Conservation (phyloP, 2,113 vertebrate genomes). For the Atractosteus spatula region DNA sequence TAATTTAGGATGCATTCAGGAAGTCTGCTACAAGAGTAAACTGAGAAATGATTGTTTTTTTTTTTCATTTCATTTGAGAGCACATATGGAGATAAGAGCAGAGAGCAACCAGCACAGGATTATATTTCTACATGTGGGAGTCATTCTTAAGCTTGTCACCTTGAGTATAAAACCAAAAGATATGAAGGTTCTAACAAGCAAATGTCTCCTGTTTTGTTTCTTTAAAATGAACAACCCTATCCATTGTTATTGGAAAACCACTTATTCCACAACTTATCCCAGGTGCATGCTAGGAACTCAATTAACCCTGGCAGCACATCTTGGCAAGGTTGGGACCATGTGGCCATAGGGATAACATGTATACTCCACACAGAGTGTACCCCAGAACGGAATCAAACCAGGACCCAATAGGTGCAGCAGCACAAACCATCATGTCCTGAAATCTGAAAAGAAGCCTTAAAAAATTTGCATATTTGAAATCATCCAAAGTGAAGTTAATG, state of each 20-base stretch:
- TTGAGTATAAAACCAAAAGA: neutral
- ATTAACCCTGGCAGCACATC: too few relatives aligned
- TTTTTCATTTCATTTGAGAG: conserved; percentile 27
- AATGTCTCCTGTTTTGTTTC: neutral
- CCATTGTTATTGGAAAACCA: too few relatives aligned
- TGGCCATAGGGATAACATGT: neutral
- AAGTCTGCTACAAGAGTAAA: conserved; percentile 30
- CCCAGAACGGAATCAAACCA: neutral
- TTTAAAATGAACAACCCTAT: neutral
- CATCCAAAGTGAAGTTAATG: too few relatives aligned
- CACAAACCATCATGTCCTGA: conserved; percentile 3
- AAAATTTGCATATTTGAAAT: neutral
- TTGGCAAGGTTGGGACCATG: too few relatives aligned
- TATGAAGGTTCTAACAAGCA: neutral
- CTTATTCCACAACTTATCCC: too few relatives aligned
- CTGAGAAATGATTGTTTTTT: conserved; percentile 37
- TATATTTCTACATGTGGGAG: conserved; percentile 19
- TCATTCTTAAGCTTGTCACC: conserved; percentile 16
- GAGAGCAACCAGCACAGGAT: conserved; percentile 25
- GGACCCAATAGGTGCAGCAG: neutral
- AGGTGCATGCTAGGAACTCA: too few relatives aligned
- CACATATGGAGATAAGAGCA: conserved; percentile 31
- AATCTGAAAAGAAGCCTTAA: conserved; percentile 4
- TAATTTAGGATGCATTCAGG: neutral
- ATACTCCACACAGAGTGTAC: neutral